phyloP scores from a whole-genome alignment of 1,140 invertebrate genomes.

The Melipona quadrifasciata region DNA sequence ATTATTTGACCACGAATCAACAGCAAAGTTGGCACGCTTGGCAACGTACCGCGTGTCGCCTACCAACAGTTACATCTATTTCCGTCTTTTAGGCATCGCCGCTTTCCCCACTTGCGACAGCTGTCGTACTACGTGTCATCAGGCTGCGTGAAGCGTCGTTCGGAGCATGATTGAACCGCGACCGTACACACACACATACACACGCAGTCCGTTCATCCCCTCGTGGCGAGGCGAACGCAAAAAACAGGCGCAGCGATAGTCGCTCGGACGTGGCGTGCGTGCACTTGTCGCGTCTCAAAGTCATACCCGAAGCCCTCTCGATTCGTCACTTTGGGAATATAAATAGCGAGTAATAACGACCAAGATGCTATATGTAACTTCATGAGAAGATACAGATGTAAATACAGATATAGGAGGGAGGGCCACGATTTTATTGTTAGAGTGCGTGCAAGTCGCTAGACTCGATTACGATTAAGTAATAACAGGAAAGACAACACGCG shows the following conservation, averaged over 20 bases:
- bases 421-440: background rate
- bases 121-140: background rate
- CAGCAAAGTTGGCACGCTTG: background rate
- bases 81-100: slow-evolving; percentile 28
- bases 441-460: background rate
- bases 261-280: background rate
- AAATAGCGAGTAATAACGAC: slow-evolving; percentile 16
- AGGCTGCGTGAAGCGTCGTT: background rate
- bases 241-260: background rate
- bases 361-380: background rate
- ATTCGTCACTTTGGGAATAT: slow-evolving; percentile 10
- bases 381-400: background rate
- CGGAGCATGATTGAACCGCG: background rate
- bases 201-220: slow-evolving; percentile 3
- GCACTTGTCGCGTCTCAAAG: slow-evolving; percentile 16
- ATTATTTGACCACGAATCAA: background rate
- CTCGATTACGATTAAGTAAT: background rate
- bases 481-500: background rate
- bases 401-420: background rate
- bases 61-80: slow-evolving; percentile 26
- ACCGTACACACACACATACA: background rate
- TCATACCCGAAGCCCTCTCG: background rate
- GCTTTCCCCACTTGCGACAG: slow-evolving; percentile 17
- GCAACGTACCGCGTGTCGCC: background rate
- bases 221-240: background rate